Evolutionary conservation across 2,113 vertebrate genomes (phyloP).

Genomic region (Leucopternis melanops): DNA sequence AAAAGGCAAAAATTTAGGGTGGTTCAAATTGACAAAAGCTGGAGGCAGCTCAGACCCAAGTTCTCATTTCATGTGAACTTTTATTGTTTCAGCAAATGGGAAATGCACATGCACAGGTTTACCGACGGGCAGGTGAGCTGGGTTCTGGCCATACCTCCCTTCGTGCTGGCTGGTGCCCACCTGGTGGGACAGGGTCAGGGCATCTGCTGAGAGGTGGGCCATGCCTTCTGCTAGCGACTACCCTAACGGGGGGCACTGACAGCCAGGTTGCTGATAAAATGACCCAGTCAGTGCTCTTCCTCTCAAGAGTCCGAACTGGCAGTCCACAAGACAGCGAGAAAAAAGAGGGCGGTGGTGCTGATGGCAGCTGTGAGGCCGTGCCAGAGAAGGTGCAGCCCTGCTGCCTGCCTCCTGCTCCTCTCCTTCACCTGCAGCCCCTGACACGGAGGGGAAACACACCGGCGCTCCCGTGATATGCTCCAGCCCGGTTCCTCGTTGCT

Average conservation of each 20-base stretch:
- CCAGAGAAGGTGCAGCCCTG: too few species aligned
- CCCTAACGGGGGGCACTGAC: background rate
- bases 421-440: background rate
- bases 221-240: background rate
- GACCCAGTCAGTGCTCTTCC: background rate
- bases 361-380: background rate
- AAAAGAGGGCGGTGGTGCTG: background rate
- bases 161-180: rapidly evolving
- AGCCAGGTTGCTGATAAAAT: background rate
- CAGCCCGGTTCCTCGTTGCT: background rate
- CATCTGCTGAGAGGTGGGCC: background rate
- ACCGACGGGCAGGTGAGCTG: rapidly evolving
- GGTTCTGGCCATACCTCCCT: background rate
- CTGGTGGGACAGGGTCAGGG: background rate
- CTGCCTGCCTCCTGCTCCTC: background rate
- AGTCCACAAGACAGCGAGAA: background rate
- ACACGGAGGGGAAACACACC: rapidly evolving
- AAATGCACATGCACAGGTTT: background rate
- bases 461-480: rapidly evolving
- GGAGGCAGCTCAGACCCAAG: background rate
- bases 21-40: background rate
- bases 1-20: background rate
- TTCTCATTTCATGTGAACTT: background rate
- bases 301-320: background rate
- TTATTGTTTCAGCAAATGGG: background rate